Percentiles rank a stretch among this genome's conserved stretches.
These are phyloP conservation scores for Bryconaethiops microstoma DNA, from an alignment of 2,797 vertebrate genomes.

Conservation along the genomic window DNA sequence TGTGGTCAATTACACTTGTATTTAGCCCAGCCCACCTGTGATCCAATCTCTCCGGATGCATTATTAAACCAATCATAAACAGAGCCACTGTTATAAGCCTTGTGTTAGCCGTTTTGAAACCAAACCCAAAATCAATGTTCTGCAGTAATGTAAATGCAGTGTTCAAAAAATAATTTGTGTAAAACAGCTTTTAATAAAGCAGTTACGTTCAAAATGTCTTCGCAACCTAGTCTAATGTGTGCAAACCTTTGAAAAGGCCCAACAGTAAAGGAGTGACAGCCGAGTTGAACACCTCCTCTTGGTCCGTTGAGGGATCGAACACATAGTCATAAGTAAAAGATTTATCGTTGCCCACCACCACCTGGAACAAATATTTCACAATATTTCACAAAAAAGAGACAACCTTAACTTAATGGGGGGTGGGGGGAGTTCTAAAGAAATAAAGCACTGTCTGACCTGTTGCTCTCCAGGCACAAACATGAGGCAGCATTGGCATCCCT, in stretches of 20 bases:
- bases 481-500: slow-evolving; percentile 91
- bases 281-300: slow-evolving; percentile 90
- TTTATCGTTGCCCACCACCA: slow-evolving; percentile 90
- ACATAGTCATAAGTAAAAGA: slow-evolving; percentile 94
- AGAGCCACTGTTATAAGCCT: too few species aligned
- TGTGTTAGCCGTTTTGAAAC: too few species aligned
- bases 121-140: too few species aligned
- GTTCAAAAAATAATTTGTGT: not conserved
- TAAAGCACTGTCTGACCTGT: slow-evolving; percentile 76
- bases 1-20: too few species aligned
- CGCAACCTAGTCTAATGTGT: not conserved
- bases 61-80: too few species aligned
- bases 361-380: slow-evolving; percentile 69
- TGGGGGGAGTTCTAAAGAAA: not conserved
- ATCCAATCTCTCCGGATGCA: too few species aligned
- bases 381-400: not conserved
- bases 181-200: not conserved
- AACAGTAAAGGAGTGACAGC: slow-evolving; percentile 84
- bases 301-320: slow-evolving; percentile 89
- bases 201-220: not conserved
- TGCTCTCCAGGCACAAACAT: slow-evolving; percentile 88
- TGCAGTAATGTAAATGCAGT: too few species aligned
- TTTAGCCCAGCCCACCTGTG: too few species aligned
- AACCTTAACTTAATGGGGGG: too few species aligned
- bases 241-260: slow-evolving; percentile 92